These are phyloP conservation scores for Drosophila differens DNA, from an alignment of 2,888 invertebrate genomes.

Conservation along the genomic window DNA sequence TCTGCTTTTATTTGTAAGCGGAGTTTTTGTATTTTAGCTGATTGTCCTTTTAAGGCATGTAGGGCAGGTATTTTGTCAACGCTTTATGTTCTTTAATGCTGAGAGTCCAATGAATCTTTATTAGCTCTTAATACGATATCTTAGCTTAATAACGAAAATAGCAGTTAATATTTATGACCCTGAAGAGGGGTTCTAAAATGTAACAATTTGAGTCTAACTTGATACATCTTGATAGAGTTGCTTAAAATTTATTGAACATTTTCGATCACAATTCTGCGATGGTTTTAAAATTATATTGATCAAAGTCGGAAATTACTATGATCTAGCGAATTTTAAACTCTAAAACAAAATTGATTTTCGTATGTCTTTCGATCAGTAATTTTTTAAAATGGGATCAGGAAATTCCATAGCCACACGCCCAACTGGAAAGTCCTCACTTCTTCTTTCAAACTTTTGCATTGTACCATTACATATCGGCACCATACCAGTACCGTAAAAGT, in stretches of 20 bases:
- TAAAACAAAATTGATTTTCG: neutral
- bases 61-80: constrained; percentile 2
- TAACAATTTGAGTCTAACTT: neutral
- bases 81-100: neutral
- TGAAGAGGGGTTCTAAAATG: no score
- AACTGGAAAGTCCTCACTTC: neutral
- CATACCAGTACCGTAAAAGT: no score
- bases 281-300: neutral
- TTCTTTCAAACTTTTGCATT: neutral
- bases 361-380: neutral
- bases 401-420: neutral
- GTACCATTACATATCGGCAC: neutral
- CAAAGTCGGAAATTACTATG: neutral
- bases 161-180: neutral
- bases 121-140: neutral
- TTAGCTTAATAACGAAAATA: neutral
- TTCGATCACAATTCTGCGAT: no score
- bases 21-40: constrained; percentile 56
- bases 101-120: neutral
- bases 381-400: neutral
- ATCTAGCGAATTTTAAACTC: neutral
- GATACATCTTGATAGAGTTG: neutral
- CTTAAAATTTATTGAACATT: neutral
- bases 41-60: constrained; percentile 23
- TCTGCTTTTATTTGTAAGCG: constrained; percentile 24